phyloP scores from a whole-genome alignment of 2,113 vertebrate species.

The Cygnus buccinator region DNA sequence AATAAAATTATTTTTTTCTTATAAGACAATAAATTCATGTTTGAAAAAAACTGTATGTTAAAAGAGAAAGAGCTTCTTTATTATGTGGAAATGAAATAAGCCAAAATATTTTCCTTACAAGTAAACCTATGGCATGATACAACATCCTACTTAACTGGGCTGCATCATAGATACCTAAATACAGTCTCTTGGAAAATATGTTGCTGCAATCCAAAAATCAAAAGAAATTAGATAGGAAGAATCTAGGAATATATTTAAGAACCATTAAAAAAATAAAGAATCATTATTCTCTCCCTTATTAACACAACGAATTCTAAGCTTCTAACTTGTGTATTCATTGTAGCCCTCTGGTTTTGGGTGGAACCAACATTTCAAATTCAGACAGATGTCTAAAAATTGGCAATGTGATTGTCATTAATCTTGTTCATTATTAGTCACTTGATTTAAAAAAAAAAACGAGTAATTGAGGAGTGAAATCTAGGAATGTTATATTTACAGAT shows the following conservation, averaged over 20 bases:
- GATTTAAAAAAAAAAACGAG: not conserved
- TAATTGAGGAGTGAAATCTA: not conserved
- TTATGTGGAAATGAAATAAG: not conserved
- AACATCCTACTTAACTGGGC: not conserved
- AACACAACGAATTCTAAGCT: not conserved
- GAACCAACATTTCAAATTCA: not conserved
- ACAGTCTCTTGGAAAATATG: not conserved
- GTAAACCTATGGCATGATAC: not conserved
- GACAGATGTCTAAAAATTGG: not conserved
- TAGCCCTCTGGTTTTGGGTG: not conserved
- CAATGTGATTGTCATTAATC: not conserved
- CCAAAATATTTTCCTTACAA: not conserved
- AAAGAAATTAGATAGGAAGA: not conserved
- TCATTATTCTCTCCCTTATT: not conserved
- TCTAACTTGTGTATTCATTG: not conserved
- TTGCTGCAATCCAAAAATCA: not conserved
- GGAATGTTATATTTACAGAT: not conserved
- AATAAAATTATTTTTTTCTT: not conserved
- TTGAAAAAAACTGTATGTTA: not conserved
- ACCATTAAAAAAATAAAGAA: not conserved
- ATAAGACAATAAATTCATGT: not conserved
- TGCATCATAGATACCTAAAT: not conserved
- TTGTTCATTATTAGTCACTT: not conserved
- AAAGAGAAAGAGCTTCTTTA: not conserved
- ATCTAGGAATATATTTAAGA: not conserved